phyloP scores from a whole-genome alignment of 1,140 invertebrate genomes.

The Neodiprion fabricii region DNA sequence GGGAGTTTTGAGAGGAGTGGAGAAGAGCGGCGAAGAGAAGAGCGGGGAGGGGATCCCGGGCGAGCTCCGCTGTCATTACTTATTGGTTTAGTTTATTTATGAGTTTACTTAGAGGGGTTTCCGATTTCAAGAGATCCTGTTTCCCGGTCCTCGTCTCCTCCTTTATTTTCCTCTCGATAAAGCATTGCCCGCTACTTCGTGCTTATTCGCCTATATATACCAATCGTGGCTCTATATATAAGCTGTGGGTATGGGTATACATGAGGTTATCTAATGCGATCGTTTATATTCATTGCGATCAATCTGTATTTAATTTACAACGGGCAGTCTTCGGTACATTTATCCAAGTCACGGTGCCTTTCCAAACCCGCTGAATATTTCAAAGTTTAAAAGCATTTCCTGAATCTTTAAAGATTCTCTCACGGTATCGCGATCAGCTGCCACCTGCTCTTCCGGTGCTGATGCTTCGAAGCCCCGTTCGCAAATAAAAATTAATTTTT shows the following conservation, averaged over 20 bases:
- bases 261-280: neutral
- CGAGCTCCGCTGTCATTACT: neutral
- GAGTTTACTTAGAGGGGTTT: neutral
- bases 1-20: too few relatives aligned
- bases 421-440: neutral
- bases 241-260: too few relatives aligned
- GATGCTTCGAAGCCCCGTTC: neutral
- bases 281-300: slow-evolving; percentile 1
- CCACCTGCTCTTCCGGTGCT: neutral
- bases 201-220: neutral
- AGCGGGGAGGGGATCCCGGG: neutral
- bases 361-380: neutral
- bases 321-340: neutral
- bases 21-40: neutral
- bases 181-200: neutral
- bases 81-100: slow-evolving; percentile 3
- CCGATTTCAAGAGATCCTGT: neutral
- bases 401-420: neutral
- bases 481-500: neutral
- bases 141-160: neutral
- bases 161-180: slow-evolving; percentile 1
- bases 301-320: slow-evolving; percentile 6
- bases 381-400: slow-evolving; percentile 1
- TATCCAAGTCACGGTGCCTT: neutral
- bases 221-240: neutral